Conservation (phyloP, 2,888 invertebrate genomes). For the Habroteleia sp. region DNA sequence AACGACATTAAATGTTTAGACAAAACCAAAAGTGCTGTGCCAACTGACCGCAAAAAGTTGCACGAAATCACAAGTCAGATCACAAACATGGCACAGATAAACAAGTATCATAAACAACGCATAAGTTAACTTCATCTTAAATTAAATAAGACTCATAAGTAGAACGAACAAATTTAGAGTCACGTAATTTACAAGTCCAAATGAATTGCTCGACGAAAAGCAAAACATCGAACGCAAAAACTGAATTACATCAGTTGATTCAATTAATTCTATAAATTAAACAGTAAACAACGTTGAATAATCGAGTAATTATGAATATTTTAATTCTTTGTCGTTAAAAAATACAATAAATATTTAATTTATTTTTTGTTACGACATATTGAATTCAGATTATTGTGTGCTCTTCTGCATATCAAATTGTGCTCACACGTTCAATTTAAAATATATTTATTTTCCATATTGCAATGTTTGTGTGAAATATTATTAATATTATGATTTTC, state of each 20-base stretch:
- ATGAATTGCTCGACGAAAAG: slow-evolving; percentile 9
- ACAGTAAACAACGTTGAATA: too few species aligned
- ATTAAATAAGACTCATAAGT: background rate
- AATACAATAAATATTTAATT: too few species aligned
- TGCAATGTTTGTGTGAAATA: too few species aligned
- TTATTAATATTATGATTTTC: too few species aligned
- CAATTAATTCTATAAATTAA: slow-evolving; percentile 12
- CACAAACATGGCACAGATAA: background rate
- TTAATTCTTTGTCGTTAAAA: too few species aligned
- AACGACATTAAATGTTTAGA: too few species aligned
- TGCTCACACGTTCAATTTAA: too few species aligned
- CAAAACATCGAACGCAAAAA: slow-evolving; percentile 15
- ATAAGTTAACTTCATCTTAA: background rate
- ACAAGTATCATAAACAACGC: background rate
- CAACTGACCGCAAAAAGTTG: background rate
- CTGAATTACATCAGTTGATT: slow-evolving; percentile 6
- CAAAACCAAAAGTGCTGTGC: too few species aligned
- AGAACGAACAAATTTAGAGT: slow-evolving; percentile 1
- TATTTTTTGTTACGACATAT: too few species aligned
- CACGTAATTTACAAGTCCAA: slow-evolving; percentile 17
- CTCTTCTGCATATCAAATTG: too few species aligned
- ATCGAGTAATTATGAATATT: slow-evolving; percentile 4
- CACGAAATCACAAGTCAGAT: background rate
- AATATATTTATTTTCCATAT: too few species aligned
- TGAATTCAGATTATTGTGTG: too few species aligned